Percentiles rank a stretch among this genome's conserved stretches.
Evolutionary conservation across 2,888 invertebrate genomes (phyloP).

Genomic region (Syrista parreyssii): DNA sequence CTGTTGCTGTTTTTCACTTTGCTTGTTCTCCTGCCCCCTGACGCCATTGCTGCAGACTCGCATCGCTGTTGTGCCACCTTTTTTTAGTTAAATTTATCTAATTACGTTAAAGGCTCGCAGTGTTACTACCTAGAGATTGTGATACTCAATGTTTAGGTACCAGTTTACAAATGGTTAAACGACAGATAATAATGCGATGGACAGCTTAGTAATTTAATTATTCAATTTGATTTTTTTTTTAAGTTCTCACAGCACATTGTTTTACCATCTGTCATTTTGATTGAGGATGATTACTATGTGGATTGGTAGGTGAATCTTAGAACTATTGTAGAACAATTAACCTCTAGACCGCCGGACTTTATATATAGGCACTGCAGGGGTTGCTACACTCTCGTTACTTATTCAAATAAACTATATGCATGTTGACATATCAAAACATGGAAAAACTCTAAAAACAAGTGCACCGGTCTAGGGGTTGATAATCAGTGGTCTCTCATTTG

Average conservation of each 20-base stretch:
- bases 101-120: conserved; percentile 18
- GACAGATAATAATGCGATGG: neutral
- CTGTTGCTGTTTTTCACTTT: conserved; percentile 69
- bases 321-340: neutral
- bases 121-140: neutral
- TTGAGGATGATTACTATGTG: neutral
- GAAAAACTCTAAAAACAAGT: too few species aligned
- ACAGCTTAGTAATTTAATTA: neutral
- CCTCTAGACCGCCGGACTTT: too few species aligned
- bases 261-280: neutral
- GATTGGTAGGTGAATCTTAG: neutral
- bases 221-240: neutral
- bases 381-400: too few species aligned
- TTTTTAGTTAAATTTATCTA: conserved; percentile 32
- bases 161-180: neutral
- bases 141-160: neutral
- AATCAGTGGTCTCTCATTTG: neutral
- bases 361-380: too few species aligned
- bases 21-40: conserved; percentile 65
- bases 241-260: neutral
- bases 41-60: conserved; percentile 52
- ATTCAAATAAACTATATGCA: too few species aligned
- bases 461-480: neutral
- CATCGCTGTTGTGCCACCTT: conserved; percentile 61
- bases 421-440: too few species aligned